A percentile compares a stretch with the other conserved stretches of the same genome.
Conservation (phyloP, 2,797 vertebrate species). For the Enoplosus armatus region DNA sequence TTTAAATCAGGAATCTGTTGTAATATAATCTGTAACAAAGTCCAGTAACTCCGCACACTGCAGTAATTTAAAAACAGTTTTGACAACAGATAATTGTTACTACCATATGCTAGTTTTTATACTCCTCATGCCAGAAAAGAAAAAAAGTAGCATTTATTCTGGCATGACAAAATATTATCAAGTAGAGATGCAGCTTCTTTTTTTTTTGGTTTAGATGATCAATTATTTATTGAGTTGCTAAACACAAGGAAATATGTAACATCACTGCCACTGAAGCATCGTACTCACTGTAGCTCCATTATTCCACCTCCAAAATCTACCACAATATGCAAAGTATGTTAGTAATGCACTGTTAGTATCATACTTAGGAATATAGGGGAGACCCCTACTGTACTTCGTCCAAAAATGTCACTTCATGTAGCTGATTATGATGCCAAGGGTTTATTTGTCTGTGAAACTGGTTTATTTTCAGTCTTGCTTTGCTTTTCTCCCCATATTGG, state of each 20-base stretch:
- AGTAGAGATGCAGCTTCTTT: no score
- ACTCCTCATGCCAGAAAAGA: background rate
- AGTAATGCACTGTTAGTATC: background rate
- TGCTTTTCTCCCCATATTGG: conserved; percentile 11
- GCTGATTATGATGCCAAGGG: background rate
- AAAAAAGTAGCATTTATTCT: background rate
- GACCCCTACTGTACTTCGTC: background rate
- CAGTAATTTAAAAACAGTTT: background rate
- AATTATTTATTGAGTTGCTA: background rate
- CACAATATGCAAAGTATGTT: background rate
- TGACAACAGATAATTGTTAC: background rate
- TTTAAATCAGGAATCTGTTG: background rate
- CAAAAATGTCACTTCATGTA: background rate
- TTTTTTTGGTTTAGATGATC: background rate
- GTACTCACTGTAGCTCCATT: background rate
- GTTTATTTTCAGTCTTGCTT: conserved; percentile 13
- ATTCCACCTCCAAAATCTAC: background rate
- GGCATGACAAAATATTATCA: no score
- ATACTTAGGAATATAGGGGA: background rate
- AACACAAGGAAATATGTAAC: background rate
- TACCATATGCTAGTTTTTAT: background rate
- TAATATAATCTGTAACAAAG: background rate
- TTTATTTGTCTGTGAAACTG: conserved; percentile 7
- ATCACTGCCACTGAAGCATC: background rate
- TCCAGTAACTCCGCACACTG: background rate